These are phyloP conservation scores for Nothoprocta perdicaria DNA, from an alignment of 2,113 vertebrate species.

Conservation along the genomic window DNA sequence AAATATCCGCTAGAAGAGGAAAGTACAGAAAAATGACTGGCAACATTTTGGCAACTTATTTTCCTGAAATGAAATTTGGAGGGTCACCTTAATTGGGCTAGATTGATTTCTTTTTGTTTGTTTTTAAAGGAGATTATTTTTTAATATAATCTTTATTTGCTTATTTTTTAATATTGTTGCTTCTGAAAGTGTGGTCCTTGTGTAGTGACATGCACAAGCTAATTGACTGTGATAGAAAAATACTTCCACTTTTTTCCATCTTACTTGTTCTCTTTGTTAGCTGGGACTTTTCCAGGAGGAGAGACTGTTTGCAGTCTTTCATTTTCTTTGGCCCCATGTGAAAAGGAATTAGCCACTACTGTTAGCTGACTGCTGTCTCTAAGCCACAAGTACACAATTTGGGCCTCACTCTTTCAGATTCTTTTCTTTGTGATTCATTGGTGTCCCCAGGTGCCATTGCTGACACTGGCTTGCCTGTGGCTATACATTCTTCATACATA, in stretches of 20 bases:
- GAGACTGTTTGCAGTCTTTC: background rate
- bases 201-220: background rate
- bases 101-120: background rate
- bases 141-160: background rate
- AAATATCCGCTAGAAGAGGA: background rate
- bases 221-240: background rate
- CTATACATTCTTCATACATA: slow-evolving; percentile 47
- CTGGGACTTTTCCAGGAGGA: background rate
- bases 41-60: background rate
- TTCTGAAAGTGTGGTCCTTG: background rate
- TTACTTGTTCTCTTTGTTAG: background rate
- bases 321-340: slow-evolving; percentile 4
- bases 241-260: background rate
- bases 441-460: slow-evolving; percentile 27
- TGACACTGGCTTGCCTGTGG: slow-evolving; percentile 56
- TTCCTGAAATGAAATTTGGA: background rate
- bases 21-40: background rate
- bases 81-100: background rate
- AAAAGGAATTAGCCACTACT: slow-evolving; percentile 24
- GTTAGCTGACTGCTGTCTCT: slow-evolving; percentile 6
- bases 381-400: slow-evolving; percentile 17
- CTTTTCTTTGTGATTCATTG: slow-evolving; percentile 11
- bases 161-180: background rate
- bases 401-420: background rate
- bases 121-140: background rate